These are phyloP conservation scores for Leucopsar rothschildi DNA, from an alignment of 2,113 vertebrate genomes.

Conservation along the genomic window DNA sequence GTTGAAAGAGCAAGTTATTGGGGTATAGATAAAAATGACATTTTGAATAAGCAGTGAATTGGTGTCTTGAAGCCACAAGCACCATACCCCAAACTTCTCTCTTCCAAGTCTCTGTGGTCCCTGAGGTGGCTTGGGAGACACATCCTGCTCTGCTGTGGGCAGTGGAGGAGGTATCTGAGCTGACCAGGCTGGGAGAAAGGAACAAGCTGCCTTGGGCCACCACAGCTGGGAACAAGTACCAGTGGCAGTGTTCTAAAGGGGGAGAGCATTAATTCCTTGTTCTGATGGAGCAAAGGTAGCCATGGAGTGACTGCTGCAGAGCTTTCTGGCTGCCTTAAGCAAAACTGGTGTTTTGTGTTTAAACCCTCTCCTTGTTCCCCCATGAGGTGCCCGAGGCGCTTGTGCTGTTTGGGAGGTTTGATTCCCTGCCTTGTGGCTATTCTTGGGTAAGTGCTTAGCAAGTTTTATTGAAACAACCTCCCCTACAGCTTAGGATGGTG, in stretches of 20 bases:
- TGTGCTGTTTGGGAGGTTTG: background rate
- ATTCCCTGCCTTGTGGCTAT: background rate
- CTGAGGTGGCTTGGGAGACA: background rate
- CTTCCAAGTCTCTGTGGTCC: background rate
- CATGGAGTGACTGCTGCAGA: background rate
- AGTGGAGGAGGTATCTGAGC: background rate
- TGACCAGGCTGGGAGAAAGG: background rate
- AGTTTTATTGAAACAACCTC: background rate
- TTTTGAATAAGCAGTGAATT: background rate
- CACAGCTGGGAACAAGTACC: background rate
- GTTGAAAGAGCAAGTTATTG: background rate
- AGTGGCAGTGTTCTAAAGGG: rapidly evolving
- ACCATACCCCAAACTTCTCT: background rate
- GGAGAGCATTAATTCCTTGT: background rate
- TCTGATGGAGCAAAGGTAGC: background rate
- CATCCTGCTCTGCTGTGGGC: background rate
- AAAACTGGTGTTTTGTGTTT: background rate
- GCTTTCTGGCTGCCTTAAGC: background rate
- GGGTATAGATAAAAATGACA: rapidly evolving
- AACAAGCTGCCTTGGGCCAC: background rate
- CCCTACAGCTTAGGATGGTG: background rate
- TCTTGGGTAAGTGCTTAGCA: background rate
- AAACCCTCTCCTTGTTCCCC: background rate
- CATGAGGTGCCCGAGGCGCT: background rate
- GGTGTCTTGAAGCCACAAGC: background rate